Evolutionary conservation across 1,140 invertebrate genomes (phyloP).

Genomic region (Formica selysi): DNA sequence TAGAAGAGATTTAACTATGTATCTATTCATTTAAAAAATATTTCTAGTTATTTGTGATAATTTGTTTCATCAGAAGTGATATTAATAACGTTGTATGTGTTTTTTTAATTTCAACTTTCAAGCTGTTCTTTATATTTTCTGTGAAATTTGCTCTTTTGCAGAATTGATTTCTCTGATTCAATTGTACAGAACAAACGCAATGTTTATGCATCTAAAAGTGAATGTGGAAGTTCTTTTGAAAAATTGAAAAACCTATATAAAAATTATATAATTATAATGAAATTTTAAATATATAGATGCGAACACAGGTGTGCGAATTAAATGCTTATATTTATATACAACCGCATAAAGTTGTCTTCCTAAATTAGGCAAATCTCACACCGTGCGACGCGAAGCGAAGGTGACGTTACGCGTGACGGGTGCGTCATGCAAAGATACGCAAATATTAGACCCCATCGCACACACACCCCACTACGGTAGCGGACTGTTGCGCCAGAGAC

Average conservation of each 20-base stretch:
- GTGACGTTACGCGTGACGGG: constrained; percentile 12
- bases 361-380: constrained; percentile 19
- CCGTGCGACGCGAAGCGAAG: neutral
- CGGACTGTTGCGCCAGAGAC: constrained; percentile 78
- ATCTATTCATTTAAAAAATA: neutral
- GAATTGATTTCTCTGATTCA: neutral
- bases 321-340: neutral
- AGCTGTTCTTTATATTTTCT: neutral
- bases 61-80: too few relatives aligned
- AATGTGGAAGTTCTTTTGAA: neutral
- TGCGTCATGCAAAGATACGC: constrained; percentile 41
- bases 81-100: neutral
- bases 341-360: neutral
- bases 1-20: neutral
- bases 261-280: constrained; percentile 19
- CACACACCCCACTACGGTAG: constrained; percentile 57
- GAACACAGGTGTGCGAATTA: neutral
- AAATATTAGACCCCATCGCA: constrained; percentile 50
- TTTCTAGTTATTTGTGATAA: too few relatives aligned
- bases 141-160: neutral
- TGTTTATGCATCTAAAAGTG: neutral
- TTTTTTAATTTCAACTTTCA: neutral
- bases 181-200: too few relatives aligned
- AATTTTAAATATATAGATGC: neutral
- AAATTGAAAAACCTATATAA: neutral